phyloP scores from a whole-genome alignment of 2,113 vertebrate genomes.

The Erpornis zantholeuca region DNA sequence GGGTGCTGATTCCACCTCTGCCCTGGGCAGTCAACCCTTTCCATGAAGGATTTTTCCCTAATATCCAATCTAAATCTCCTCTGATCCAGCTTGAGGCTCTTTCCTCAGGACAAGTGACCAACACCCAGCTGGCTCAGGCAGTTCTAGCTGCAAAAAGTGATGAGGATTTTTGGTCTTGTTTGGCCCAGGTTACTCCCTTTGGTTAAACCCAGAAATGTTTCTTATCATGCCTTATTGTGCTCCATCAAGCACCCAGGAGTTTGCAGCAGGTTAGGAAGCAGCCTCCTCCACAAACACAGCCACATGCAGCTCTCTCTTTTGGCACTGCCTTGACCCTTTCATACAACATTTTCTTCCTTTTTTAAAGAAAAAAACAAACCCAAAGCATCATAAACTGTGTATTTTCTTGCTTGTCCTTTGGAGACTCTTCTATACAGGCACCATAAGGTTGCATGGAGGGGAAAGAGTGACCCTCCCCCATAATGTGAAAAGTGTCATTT shows the following conservation, averaged over 20 bases:
- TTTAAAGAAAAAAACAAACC: neutral
- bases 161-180: neutral
- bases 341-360: rapidly evolving
- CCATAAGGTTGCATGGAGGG: rapidly evolving
- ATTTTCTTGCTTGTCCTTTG: neutral
- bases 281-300: neutral
- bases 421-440: neutral
- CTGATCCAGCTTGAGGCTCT: neutral
- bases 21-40: neutral
- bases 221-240: rapidly evolving
- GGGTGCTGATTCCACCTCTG: neutral
- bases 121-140: neutral
- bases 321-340: neutral
- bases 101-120: rapidly evolving
- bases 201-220: neutral
- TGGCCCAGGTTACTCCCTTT: rapidly evolving
- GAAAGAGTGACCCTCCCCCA: neutral
- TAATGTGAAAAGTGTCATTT: neutral
- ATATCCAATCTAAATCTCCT: neutral
- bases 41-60: neutral
- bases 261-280: neutral
- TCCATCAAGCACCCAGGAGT: neutral
- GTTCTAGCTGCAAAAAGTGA: neutral
- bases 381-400: rapidly evolving
- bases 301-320: rapidly evolving